Evolutionary conservation across 2,888 invertebrate species (phyloP).

Genomic region (Dichetophora obliterata): DNA sequence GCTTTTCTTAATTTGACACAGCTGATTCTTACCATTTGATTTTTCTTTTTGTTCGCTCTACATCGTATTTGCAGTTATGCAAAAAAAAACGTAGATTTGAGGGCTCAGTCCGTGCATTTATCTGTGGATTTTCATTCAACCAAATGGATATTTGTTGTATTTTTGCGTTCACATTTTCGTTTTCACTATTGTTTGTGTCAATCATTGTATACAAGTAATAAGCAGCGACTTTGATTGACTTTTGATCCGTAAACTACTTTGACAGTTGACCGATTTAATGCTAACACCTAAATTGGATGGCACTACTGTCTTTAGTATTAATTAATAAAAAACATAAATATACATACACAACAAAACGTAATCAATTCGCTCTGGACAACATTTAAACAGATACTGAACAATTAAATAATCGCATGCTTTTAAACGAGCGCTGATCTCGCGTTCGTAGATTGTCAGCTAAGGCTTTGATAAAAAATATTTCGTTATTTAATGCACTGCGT

Average conservation of each 20-base stretch:
- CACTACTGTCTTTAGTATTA: neutral
- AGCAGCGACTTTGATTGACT: neutral
- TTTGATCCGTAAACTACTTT: neutral
- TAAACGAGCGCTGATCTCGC: neutral
- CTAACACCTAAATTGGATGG: neutral
- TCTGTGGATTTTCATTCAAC: slow-evolving; percentile 68
- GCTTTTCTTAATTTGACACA: too few species aligned
- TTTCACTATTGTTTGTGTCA: slow-evolving; percentile 43
- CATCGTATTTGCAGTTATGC: slow-evolving; percentile 75
- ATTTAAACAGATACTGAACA: neutral
- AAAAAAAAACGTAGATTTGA: slow-evolving; percentile 73
- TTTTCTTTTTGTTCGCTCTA: slow-evolving; percentile 73
- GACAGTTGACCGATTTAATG: neutral
- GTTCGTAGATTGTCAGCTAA: too few species aligned
- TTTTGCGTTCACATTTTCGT: slow-evolving; percentile 51
- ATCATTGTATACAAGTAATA: neutral
- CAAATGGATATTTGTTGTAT: slow-evolving; percentile 66
- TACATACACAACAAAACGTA: neutral
- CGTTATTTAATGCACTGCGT: too few species aligned
- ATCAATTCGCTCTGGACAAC: neutral
- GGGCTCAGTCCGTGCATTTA: slow-evolving; percentile 70
- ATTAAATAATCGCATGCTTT: neutral
- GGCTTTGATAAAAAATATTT: too few species aligned
- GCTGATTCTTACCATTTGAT: slow-evolving; percentile 67
- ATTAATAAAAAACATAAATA: neutral